Evolutionary conservation across 2,113 vertebrate genomes (phyloP).

Genomic region (Pteruthius melanotis): DNA sequence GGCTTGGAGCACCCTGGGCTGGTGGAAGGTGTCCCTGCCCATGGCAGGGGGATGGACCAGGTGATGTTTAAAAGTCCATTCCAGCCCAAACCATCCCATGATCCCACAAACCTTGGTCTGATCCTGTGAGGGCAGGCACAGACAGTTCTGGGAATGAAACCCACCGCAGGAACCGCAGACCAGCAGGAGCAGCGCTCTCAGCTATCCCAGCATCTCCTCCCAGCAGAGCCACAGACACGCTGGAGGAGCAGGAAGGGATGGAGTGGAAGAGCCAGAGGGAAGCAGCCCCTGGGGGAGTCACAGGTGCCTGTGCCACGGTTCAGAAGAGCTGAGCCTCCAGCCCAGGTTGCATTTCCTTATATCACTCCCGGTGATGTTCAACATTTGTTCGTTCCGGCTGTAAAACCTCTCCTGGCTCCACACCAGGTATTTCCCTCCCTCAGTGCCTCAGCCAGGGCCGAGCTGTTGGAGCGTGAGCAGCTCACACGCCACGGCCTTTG

Average conservation of each 20-base stretch:
- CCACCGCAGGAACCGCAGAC: neutral
- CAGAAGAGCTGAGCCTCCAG: neutral
- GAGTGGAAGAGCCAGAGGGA: neutral
- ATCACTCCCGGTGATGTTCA: neutral
- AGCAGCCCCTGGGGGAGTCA: neutral
- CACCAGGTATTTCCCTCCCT: constrained; percentile 1
- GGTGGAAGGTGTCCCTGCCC: fast-evolving
- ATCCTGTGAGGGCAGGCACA: neutral
- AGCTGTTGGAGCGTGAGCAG: neutral
- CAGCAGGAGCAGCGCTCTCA: fast-evolving
- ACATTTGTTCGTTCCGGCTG: constrained; percentile 37
- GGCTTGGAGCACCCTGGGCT: neutral
- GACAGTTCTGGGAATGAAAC: neutral
- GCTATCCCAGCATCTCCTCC: neutral
- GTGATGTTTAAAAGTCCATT: neutral
- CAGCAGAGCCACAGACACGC: fast-evolving
- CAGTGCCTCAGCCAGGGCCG: neutral
- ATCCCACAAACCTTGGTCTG: neutral
- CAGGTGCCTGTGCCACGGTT: neutral
- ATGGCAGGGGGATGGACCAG: neutral
- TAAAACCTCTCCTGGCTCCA: constrained; percentile 41
- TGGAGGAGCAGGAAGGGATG: neutral
- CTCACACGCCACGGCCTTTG: fast-evolving
- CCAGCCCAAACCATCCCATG: neutral
- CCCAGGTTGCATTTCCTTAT: neutral